Conservation (phyloP, 1,140 invertebrate species). For the Bombus superbus region DNA sequence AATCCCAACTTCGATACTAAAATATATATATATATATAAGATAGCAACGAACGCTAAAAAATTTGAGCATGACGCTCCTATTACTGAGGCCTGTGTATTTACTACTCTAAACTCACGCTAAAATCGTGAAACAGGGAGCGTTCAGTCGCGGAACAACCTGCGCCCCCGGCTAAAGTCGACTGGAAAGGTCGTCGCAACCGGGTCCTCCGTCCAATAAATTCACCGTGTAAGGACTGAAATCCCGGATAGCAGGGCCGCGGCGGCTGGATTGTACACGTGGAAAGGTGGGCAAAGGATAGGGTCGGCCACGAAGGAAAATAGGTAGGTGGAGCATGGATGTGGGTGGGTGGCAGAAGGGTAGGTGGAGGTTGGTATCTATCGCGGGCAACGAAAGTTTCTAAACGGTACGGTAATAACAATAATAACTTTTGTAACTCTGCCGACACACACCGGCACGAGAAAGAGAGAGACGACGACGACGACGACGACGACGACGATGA, state of each 20-base stretch:
- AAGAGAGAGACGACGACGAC: neutral
- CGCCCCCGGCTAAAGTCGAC: neutral
- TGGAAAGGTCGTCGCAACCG: slow-evolving; percentile 2
- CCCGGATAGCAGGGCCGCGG: slow-evolving; percentile 1
- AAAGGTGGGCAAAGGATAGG: slow-evolving; percentile 31
- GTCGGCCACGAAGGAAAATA: neutral
- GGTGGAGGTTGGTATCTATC: slow-evolving; percentile 72
- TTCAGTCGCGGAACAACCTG: neutral
- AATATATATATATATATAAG: neutral
- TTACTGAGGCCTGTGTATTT: neutral
- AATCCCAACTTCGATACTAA: neutral
- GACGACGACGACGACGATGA: neutral
- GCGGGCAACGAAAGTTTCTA: slow-evolving; percentile 82
- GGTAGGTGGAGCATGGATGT: slow-evolving; percentile 26
- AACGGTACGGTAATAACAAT: slow-evolving; percentile 82
- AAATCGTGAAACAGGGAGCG: slow-evolving; percentile 1
- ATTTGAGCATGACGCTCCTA: neutral
- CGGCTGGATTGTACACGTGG: slow-evolving; percentile 28
- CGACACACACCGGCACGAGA: slow-evolving; percentile 56
- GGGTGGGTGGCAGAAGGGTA: slow-evolving; percentile 49
- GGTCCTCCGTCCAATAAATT: slow-evolving; percentile 34
- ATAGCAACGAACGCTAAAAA: neutral
- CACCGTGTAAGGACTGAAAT: slow-evolving; percentile 36
- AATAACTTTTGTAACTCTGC: slow-evolving; percentile 82
- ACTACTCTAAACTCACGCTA: neutral